phyloP scores from a whole-genome alignment of 2,888 invertebrate genomes.

The Endotricha flammealis region DNA sequence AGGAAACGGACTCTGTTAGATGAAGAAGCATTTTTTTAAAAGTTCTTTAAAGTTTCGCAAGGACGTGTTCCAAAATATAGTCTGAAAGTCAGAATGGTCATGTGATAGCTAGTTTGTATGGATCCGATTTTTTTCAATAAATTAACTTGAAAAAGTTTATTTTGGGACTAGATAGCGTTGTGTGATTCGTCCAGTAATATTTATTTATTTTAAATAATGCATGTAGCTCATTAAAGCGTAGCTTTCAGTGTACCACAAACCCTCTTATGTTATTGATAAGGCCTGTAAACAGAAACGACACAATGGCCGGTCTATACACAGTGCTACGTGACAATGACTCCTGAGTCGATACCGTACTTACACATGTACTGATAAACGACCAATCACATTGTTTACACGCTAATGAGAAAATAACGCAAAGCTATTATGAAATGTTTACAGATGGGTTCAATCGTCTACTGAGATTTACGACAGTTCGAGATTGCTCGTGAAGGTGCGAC shows the following conservation, averaged over 20 bases:
- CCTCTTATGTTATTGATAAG: conserved; percentile 63
- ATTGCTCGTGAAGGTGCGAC: too few relatives aligned
- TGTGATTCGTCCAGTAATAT: too few relatives aligned
- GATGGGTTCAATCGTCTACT: not conserved
- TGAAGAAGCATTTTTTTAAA: too few relatives aligned
- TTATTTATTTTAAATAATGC: too few relatives aligned
- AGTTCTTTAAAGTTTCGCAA: too few relatives aligned
- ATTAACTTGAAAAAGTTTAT: too few relatives aligned
- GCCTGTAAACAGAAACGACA: conserved; percentile 56
- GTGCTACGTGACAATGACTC: conserved; percentile 65
- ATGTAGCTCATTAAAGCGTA: conserved; percentile 22
- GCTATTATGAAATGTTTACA: conserved; percentile 9
- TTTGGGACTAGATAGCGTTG: too few relatives aligned
- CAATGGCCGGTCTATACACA: conserved; percentile 47
- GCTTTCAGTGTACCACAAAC: conserved; percentile 27
- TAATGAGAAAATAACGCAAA: conserved; percentile 31
- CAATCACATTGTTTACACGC: conserved; percentile 35
- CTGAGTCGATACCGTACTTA: conserved; percentile 17
- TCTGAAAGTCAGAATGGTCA: too few relatives aligned
- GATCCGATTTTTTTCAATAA: too few relatives aligned
- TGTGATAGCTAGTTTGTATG: too few relatives aligned
- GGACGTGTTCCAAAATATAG: too few relatives aligned
- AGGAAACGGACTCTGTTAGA: too few relatives aligned
- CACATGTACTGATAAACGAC: conserved; percentile 26
- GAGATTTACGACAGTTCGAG: not conserved